These are phyloP conservation scores for Drosophila malerkotliana DNA, from an alignment of 1,140 invertebrate species.

Conservation along the genomic window DNA sequence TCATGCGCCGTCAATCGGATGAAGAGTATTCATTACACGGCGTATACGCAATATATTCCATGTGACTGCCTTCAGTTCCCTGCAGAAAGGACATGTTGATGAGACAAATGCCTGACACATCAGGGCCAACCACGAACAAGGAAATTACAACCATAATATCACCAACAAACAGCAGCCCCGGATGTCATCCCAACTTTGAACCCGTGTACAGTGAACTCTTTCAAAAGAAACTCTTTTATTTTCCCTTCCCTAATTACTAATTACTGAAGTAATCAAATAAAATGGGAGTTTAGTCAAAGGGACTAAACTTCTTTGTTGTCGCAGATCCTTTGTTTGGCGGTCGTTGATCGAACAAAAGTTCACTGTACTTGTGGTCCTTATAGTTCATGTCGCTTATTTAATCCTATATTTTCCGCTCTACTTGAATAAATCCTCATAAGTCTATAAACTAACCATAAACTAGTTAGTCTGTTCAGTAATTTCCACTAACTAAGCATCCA, in stretches of 20 bases:
- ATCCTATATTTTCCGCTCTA: background rate
- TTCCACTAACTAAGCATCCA: background rate
- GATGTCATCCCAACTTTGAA: conserved; percentile 16
- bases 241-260: conserved; percentile 33
- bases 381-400: no score
- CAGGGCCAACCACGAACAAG: conserved; percentile 42
- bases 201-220: conserved; percentile 25
- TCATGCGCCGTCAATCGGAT: conserved; percentile 59
- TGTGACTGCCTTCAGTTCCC: conserved; percentile 20
- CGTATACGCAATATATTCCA: conserved; percentile 72
- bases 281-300: conserved; percentile 24
- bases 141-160: conserved; percentile 68
- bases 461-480: background rate
- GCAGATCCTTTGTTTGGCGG: conserved; percentile 9
- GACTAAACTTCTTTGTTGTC: conserved; percentile 37
- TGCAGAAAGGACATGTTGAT: conserved; percentile 21
- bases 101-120: conserved; percentile 68
- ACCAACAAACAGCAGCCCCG: conserved; percentile 20
- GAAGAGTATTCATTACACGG: conserved; percentile 62
- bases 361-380: background rate
- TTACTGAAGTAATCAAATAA: conserved; percentile 42
- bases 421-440: no score
- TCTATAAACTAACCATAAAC: background rate
- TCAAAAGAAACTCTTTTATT: conserved; percentile 23
- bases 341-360: conserved; percentile 14